Conservation (phyloP, 2,113 vertebrate genomes). For the Colistium nudipinnis region DNA sequence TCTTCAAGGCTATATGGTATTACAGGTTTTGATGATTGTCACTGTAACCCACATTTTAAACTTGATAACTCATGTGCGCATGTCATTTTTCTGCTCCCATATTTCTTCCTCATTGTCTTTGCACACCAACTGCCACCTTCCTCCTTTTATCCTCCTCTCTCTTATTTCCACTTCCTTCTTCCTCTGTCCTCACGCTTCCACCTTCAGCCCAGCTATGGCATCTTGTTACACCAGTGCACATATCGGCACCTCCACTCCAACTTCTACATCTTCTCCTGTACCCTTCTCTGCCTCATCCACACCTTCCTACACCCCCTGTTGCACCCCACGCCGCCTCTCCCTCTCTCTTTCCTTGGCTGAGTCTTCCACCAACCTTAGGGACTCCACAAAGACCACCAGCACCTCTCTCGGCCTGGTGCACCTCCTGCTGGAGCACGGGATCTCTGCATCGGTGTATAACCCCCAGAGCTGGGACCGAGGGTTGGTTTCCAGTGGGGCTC, state of each 20-base stretch:
- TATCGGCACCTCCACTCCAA: constrained; percentile 79
- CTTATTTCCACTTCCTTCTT: not conserved
- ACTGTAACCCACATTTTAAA: not conserved
- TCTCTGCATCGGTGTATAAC: constrained; percentile 93
- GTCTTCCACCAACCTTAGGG: constrained; percentile 94
- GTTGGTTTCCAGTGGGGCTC: constrained; percentile 57
- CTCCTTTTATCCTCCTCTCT: not conserved
- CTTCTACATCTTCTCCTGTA: constrained; percentile 80
- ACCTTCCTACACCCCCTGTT: constrained; percentile 90
- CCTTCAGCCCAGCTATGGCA: constrained; percentile 50
- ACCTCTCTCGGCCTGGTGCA: constrained; percentile 94
- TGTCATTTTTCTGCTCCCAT: constrained; percentile 22
- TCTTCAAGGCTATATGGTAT: constrained; percentile 1
- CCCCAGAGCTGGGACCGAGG: constrained; percentile 91
- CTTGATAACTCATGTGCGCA: constrained; percentile 3
- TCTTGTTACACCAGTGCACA: constrained; percentile 79
- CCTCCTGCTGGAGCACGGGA: constrained; percentile 92
- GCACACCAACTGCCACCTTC: not conserved
- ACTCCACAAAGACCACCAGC: constrained; percentile 96
- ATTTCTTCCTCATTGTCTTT: not conserved
- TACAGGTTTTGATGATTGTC: not conserved
- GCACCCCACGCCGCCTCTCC: constrained; percentile 93
- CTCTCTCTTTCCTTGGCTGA: constrained; percentile 91
- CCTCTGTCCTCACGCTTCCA: constrained; percentile 11
- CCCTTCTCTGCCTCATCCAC: constrained; percentile 83